Evolutionary conservation across 2,113 vertebrate species (phyloP).

Genomic region (Gasterosteus nipponicus): DNA sequence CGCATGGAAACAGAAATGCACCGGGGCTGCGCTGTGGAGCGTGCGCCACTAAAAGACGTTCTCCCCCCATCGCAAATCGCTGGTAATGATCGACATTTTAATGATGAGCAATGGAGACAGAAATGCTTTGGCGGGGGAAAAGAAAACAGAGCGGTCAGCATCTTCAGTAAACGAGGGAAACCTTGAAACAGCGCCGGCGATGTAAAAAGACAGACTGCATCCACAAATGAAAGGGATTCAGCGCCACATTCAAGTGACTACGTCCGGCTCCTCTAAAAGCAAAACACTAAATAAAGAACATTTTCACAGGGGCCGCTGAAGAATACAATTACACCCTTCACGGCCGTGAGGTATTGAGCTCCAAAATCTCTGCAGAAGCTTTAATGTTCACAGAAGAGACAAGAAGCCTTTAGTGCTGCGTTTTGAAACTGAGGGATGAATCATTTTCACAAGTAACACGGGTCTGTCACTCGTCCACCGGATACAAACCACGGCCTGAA

Average conservation of each 20-base stretch:
- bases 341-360: slow-evolving; percentile 1
- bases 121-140: slow-evolving; percentile 68
- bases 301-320: background rate
- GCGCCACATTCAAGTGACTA: slow-evolving; percentile 9
- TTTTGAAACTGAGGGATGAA: background rate
- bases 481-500: background rate
- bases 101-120: slow-evolving; percentile 59
- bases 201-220: slow-evolving; percentile 35
- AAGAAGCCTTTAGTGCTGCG: background rate
- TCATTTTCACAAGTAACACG: background rate
- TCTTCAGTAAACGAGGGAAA: slow-evolving; percentile 51
- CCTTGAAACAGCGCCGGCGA: slow-evolving; percentile 16
- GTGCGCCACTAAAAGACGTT: slow-evolving; percentile 45
- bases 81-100: slow-evolving; percentile 63
- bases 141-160: slow-evolving; percentile 65
- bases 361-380: background rate
- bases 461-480: background rate
- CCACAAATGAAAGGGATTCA: slow-evolving; percentile 56
- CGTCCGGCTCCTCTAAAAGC: slow-evolving; percentile 7
- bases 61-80: slow-evolving; percentile 54
- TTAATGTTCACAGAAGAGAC: background rate
- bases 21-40: slow-evolving; percentile 4
- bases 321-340: background rate
- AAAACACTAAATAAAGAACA: background rate
- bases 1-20: slow-evolving; percentile 31